Evolutionary conservation across 2,888 invertebrate genomes (phyloP).

Genomic region (Sepioteuthis lessoniana): DNA sequence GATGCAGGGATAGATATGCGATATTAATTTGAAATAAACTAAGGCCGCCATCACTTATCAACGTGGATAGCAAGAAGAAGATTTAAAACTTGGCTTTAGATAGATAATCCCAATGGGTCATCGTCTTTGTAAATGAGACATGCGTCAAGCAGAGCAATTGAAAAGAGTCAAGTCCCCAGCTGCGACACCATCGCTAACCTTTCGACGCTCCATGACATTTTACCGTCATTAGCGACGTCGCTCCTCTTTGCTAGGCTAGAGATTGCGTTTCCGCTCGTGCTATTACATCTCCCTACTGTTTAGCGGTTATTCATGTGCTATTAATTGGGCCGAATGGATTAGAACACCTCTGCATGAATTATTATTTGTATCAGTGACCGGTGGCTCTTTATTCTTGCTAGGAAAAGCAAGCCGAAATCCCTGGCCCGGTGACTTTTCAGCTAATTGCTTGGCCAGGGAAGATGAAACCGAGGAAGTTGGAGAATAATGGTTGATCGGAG

Average conservation of each 20-base stretch:
- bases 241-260: not conserved
- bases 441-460: not conserved
- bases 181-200: not conserved
- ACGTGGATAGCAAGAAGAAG: not conserved
- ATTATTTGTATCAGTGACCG: not conserved
- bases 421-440: not conserved
- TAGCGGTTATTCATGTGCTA: not conserved
- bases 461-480: not conserved
- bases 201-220: not conserved
- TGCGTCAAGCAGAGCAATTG: not conserved
- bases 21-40: not conserved
- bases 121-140: not conserved
- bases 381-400: not conserved
- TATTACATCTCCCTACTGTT: not conserved
- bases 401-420: not conserved
- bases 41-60: not conserved
- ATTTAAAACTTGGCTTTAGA: not conserved
- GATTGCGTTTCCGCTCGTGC: not conserved
- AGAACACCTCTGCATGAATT: not conserved
- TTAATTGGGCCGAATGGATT: not conserved
- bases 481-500: not conserved
- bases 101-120: not conserved
- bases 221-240: not conserved
- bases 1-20: not conserved
- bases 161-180: not conserved